Conservation (phyloP, 2,888 invertebrate species). For the Crematogaster levior region DNA sequence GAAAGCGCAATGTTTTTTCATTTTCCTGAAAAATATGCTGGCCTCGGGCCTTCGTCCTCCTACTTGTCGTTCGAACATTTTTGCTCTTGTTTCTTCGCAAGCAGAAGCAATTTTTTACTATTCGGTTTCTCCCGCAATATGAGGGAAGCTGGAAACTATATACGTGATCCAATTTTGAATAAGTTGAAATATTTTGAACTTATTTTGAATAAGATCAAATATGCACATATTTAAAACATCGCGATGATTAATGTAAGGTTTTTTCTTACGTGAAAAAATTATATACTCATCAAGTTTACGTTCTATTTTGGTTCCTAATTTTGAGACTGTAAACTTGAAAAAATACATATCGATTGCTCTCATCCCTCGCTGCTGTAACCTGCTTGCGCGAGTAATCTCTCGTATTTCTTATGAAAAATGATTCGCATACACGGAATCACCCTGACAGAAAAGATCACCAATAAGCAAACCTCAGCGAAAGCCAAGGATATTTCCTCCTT, state of each 20-base stretch:
- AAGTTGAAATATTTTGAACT: background rate
- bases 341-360: constrained; percentile 3
- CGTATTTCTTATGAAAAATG: constrained; percentile 1
- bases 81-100: background rate
- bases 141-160: background rate
- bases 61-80: background rate
- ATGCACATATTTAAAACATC: background rate
- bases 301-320: background rate
- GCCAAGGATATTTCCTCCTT: constrained; percentile 58
- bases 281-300: background rate
- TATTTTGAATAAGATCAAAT: too few relatives aligned
- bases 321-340: constrained; percentile 28
- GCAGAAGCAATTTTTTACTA: constrained; percentile 19
- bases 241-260: background rate
- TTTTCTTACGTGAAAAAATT: background rate
- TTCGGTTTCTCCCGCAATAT: constrained; percentile 1
- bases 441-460: constrained; percentile 9
- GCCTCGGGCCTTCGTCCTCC: constrained; percentile 71
- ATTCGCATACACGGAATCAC: constrained; percentile 19
- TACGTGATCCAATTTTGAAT: background rate
- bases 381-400: background rate
- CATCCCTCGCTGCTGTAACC: background rate
- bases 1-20: constrained; percentile 83
- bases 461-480: constrained; percentile 64
- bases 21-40: constrained; percentile 81